Conservation (phyloP, 2,888 invertebrate species). For the Polydrusus tereticollis region DNA sequence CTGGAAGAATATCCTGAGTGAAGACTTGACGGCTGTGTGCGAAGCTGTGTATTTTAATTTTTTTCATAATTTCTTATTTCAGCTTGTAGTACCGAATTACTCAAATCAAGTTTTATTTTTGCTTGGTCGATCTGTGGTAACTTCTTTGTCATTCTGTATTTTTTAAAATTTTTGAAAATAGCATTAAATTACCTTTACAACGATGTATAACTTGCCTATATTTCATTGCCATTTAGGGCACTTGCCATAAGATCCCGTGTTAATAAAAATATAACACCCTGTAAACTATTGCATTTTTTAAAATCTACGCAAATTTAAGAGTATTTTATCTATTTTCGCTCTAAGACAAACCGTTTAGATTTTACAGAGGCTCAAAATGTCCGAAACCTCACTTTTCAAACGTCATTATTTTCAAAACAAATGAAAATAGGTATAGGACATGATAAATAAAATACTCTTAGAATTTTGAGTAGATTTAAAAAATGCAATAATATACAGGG, state of each 20-base stretch:
- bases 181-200: not conserved
- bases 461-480: no score
- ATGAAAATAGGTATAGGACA: no score
- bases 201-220: not conserved
- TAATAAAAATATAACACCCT: no score
- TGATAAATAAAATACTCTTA: no score
- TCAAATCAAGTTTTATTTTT: not conserved
- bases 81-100: not conserved
- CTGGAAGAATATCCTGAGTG: no score
- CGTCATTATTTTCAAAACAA: no score
- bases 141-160: not conserved
- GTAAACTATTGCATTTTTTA: no score
- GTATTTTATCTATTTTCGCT: not conserved
- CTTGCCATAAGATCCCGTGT: no score
- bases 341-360: not conserved
- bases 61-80: not conserved
- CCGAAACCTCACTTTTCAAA: no score
- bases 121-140: not conserved
- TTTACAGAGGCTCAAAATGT: not conserved
- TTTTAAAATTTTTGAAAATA: not conserved
- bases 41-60: no score
- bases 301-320: not conserved
- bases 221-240: not conserved
- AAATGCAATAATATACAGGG: no score
- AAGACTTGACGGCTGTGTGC: no score